Conservation (phyloP, 2,113 vertebrate species). For the Xiphophorus hellerii region DNA sequence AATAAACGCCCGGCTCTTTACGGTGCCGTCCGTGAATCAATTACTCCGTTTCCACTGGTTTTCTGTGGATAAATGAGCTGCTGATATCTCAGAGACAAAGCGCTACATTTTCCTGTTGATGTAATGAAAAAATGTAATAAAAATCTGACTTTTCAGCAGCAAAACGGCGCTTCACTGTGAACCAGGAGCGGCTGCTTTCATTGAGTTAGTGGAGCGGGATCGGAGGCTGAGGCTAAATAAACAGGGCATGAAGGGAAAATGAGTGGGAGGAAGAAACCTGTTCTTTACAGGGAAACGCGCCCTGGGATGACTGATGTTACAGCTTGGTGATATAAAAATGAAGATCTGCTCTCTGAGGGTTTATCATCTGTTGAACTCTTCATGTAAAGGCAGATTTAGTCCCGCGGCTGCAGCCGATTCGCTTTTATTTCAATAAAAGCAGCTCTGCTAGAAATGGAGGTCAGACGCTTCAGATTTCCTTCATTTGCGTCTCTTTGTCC, state of each 20-base stretch:
- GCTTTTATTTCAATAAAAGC: background rate
- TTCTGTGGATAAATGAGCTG: background rate
- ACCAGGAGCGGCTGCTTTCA: background rate
- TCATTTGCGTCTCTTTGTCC: too few species aligned
- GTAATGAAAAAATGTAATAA: background rate
- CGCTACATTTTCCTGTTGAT: background rate
- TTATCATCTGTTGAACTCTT: conserved; percentile 7
- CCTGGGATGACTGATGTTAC: background rate
- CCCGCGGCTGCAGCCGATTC: conserved; percentile 9
- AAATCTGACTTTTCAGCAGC: background rate
- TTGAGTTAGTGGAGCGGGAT: background rate
- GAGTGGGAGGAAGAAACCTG: background rate
- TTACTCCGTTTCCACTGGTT: background rate
- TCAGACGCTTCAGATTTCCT: background rate
- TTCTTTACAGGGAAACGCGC: background rate
- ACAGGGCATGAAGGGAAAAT: conserved; percentile 1
- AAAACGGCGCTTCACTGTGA: background rate
- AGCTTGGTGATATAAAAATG: background rate
- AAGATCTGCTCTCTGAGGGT: background rate
- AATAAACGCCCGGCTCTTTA: background rate
- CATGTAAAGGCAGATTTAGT: conserved; percentile 14
- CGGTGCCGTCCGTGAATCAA: background rate
- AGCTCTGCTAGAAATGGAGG: background rate
- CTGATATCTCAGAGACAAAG: background rate
- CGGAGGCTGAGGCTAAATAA: background rate